Evolutionary conservation across 2,113 vertebrate genomes (phyloP).

Genomic region (Burhinus oedicnemus): DNA sequence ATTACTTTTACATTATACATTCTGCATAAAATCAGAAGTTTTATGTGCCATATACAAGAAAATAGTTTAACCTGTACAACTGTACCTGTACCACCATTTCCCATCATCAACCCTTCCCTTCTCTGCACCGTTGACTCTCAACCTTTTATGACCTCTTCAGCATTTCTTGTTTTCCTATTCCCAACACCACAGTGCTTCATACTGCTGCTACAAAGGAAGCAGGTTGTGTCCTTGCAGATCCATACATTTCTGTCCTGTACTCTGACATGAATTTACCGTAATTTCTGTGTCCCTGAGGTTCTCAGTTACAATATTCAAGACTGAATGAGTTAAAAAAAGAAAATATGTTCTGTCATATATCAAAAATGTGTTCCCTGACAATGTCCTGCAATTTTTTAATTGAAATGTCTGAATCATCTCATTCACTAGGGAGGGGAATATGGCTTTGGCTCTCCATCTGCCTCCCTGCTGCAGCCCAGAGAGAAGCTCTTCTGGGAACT

Average conservation of each 20-base stretch:
- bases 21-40: not conserved
- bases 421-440: conserved; percentile 1
- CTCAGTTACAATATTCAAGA: not conserved
- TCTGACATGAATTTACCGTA: not conserved
- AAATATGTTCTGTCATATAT: not conserved
- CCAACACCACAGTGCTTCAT: not conserved
- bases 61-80: not conserved
- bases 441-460: conserved; percentile 6
- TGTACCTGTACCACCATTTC: not conserved
- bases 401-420: not conserved
- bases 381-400: not conserved
- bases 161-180: not conserved
- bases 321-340: not conserved
- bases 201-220: not conserved
- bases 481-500: conserved; percentile 17
- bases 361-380: not conserved
- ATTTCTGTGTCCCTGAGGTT: not conserved
- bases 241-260: not conserved
- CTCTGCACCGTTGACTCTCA: not conserved
- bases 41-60: not conserved
- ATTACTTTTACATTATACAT: not conserved
- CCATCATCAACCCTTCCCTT: not conserved
- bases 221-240: not conserved
- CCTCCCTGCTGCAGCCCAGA: not conserved
- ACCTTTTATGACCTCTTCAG: not conserved